phyloP scores from a whole-genome alignment of 2,113 vertebrate genomes.

The Alethe castanea region DNA sequence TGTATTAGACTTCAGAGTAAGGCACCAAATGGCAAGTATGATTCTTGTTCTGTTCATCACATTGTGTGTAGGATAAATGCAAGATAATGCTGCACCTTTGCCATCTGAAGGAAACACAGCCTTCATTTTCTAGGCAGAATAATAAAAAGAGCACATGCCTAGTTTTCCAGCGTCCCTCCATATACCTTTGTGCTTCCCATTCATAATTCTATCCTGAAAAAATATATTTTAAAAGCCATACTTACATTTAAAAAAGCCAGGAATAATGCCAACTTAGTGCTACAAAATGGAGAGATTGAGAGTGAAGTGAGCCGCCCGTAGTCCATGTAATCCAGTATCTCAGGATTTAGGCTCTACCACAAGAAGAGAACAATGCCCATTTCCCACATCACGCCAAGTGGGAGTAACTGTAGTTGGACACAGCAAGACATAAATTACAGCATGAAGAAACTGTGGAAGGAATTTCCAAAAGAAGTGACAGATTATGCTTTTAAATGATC shows the following conservation, averaged over 20 bases:
- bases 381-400: neutral
- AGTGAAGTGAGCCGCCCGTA: neutral
- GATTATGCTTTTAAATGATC: neutral
- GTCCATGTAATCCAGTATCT: neutral
- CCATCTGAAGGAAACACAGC: neutral
- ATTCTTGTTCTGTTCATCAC: neutral
- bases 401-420: neutral
- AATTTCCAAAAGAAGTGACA: neutral
- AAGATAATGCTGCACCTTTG: neutral
- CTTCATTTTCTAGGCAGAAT: neutral
- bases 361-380: neutral
- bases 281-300: neutral
- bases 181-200: neutral
- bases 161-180: neutral
- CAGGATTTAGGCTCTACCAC: neutral
- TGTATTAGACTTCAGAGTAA: neutral
- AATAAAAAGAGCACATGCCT: neutral
- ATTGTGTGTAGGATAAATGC: neutral
- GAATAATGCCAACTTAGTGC: neutral
- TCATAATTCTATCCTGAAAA: neutral
- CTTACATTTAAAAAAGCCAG: neutral
- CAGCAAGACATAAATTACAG: neutral
- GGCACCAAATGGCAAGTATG: constrained; percentile 32
- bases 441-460: neutral
- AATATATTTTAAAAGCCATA: neutral